These are phyloP conservation scores for Rotaria sp. DNA, from an alignment of 2,888 invertebrate species.

Conservation along the genomic window DNA sequence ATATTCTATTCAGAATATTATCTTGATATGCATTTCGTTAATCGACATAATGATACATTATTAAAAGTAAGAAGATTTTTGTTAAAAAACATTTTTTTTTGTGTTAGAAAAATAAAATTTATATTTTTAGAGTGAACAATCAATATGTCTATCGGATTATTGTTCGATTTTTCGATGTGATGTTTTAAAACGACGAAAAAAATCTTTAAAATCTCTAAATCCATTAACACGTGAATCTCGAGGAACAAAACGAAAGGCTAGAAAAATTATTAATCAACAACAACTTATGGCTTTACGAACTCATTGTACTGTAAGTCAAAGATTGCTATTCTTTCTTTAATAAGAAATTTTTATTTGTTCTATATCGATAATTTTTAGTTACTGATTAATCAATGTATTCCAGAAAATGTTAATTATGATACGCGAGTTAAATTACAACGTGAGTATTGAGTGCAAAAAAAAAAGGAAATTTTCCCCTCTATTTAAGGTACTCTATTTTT, in stretches of 20 bases:
- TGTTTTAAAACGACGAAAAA: slow-evolving; percentile 57
- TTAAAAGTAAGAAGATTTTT: slow-evolving; percentile 43
- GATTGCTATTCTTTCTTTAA: not conserved
- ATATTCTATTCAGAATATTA: slow-evolving; percentile 48
- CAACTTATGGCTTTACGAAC: not conserved
- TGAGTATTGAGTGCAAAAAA: not conserved
- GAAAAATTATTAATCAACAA: not conserved
- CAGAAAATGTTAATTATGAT: not conserved
- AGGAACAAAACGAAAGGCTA: not conserved
- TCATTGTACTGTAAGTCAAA: not conserved
- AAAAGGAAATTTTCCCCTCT: not conserved
- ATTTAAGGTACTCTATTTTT: too few relatives aligned
- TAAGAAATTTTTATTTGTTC: not conserved
- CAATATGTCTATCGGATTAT: slow-evolving; percentile 83
- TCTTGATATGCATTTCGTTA: slow-evolving; percentile 49
- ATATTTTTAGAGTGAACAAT: slow-evolving; percentile 47
- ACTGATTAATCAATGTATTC: not conserved
- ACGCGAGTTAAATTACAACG: not conserved
- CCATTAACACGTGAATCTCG: not conserved
- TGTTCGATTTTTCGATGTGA: slow-evolving; percentile 93
- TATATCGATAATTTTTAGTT: not conserved
- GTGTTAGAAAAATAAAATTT: not conserved
- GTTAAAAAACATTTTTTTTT: too few relatives aligned
- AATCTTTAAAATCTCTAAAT: not conserved
- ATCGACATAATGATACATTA: slow-evolving; percentile 47